Evolutionary conservation across 2,113 vertebrate species (phyloP).

Genomic region (Martes martes): DNA sequence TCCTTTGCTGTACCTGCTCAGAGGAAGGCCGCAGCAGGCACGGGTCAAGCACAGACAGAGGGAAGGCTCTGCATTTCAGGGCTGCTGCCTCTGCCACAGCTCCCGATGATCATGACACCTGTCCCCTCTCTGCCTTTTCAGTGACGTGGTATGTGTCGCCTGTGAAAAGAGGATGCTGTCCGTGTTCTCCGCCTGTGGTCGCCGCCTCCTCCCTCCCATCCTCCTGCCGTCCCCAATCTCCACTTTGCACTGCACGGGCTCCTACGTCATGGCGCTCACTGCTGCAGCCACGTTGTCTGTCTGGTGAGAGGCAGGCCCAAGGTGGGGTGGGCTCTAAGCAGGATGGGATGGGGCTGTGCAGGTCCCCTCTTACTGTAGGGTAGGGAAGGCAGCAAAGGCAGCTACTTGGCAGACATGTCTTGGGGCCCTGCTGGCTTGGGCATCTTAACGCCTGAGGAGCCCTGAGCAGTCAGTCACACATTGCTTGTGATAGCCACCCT

Average conservation of each 20-base stretch:
- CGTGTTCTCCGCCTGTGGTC: conserved; percentile 93
- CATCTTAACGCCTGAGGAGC: neutral
- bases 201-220: conserved; percentile 94
- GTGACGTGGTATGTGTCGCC: conserved; percentile 92
- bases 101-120: neutral
- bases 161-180: conserved; percentile 94
- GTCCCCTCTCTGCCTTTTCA: conserved; percentile 61
- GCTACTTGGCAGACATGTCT: too few relatives aligned
- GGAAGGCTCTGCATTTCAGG: neutral
- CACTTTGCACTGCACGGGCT: conserved; percentile 92
- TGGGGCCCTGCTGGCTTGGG: neutral
- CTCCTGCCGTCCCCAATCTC: conserved; percentile 91
- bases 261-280: conserved; percentile 94
- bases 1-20: neutral
- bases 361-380: neutral
- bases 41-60: neutral
- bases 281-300: conserved; percentile 92
- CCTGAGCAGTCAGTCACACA: neutral
- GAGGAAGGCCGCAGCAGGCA: neutral
- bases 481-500: neutral
- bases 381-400: neutral
- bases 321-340: neutral
- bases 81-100: neutral
- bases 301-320: conserved; percentile 85
- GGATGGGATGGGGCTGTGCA: neutral